Percentiles rank a stretch among this genome's conserved stretches.
phyloP scores from a whole-genome alignment of 2,888 invertebrate species.

The Diadromus collaris region DNA sequence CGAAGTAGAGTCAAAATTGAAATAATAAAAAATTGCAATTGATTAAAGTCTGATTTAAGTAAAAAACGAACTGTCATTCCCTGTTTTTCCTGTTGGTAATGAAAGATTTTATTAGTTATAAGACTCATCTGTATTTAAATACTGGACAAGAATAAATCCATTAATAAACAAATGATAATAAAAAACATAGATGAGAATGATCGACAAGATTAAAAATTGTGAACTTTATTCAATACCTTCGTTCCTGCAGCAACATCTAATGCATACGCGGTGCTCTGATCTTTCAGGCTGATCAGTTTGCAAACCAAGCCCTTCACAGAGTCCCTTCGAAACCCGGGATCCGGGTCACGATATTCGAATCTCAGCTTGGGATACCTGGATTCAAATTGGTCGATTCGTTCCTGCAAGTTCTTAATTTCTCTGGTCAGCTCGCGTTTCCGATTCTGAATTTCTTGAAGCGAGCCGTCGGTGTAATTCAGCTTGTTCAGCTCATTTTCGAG shows the following conservation, averaged over 20 bases:
- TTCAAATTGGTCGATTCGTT: slow-evolving; percentile 83
- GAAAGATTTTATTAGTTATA: no score
- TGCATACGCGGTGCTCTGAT: slow-evolving; percentile 87
- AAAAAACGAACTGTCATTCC: no score
- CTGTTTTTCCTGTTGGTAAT: no score
- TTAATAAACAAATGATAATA: slow-evolving; percentile 30
- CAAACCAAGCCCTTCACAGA: slow-evolving; percentile 91
- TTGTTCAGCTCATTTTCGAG: slow-evolving; percentile 82
- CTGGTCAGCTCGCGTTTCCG: slow-evolving; percentile 81
- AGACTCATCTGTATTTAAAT: no score
- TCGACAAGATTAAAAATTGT: background rate
- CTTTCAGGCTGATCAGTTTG: slow-evolving; percentile 88
- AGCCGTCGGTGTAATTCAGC: slow-evolving; percentile 84
- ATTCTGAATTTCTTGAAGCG: slow-evolving; percentile 82
- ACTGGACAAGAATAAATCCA: no score
- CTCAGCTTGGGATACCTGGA: slow-evolving; percentile 82
- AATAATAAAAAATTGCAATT: no score
- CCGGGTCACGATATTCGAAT: slow-evolving; percentile 91
- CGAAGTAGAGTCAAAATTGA: no score
- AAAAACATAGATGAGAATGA: background rate
- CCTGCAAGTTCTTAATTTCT: slow-evolving; percentile 82
- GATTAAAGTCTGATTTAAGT: no score
- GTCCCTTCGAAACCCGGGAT: slow-evolving; percentile 85
- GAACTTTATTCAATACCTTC: slow-evolving; percentile 82
- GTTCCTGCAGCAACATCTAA: slow-evolving; percentile 93